Evolutionary conservation across 2,113 vertebrate genomes (phyloP), one percentile per base, ranked within the genome.

Genomic region (Ctenodactylus gundi): DNA sequence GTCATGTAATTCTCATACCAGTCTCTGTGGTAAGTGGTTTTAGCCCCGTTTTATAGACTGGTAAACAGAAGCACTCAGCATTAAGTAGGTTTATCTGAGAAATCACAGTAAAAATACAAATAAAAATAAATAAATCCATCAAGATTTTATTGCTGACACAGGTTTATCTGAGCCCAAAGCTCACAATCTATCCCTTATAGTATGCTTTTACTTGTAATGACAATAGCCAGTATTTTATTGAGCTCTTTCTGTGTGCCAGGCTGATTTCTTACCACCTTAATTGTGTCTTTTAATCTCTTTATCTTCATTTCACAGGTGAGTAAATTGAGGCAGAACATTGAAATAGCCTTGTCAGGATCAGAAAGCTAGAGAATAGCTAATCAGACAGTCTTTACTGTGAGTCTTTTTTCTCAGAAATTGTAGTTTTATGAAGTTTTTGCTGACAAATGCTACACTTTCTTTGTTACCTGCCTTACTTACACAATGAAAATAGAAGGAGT

Each of bases 11-110:
- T 89, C 36, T 70, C 39, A 39, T 2, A 83, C 12, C 34, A 84
- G 64, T 68, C 68, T 78, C 67, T 87, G 44, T 44, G 76, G 31
- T 75, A 39, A 90, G 53, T 86, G 44, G 57, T 60, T 93, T 86
- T 83, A 83, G 31, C 72, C 7, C 39, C 57, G 80, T 13, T 5
- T 83, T 88, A 23, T 51, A 55, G 17, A 36, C 46, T 4, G 41
- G 17, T 91, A 88, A 73, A 94, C 31, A 20, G 31, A 95, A 68
- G 68, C 75, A 64, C 0, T 31, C 58, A 73, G 41, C 41, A 87
- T 65, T 81, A 86, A 94, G 77, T 44, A 92, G 70, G 7, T 91
- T 82, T 82, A 68, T 73, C 23, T 36, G 70, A 49, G 51, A n/a
- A n/a, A 51, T 49, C 65, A 60, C 20, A 29, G n/a, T n/a, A n/a